Conservation (phyloP, 2,797 vertebrate species). For the Sebastes iracundus region DNA sequence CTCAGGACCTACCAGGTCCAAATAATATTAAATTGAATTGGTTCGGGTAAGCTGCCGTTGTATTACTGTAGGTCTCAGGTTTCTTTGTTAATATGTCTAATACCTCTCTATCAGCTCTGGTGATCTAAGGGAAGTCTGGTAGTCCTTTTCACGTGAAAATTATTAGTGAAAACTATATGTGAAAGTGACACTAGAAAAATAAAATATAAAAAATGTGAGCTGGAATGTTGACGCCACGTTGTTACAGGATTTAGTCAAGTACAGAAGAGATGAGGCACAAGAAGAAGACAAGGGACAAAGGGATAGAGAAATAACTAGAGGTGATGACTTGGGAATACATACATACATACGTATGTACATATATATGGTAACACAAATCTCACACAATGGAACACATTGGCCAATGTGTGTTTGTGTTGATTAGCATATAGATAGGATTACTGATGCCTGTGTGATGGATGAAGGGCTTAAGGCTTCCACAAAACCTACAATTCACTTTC, state of each 20-base stretch:
- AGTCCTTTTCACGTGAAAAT: neutral
- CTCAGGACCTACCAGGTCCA: neutral
- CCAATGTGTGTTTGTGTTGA: conserved; percentile 27
- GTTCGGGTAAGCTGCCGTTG: neutral
- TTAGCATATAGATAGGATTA: conserved; percentile 67
- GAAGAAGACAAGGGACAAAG: neutral
- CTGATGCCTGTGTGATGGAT: conserved; percentile 36
- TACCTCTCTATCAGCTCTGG: neutral
- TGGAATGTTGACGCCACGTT: neutral
- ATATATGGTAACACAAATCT: neutral
- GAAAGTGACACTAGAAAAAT: neutral
- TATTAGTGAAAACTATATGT: neutral
- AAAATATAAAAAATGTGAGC: neutral
- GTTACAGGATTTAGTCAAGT: neutral
- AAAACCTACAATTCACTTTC: conserved; percentile 14
- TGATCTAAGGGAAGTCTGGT: neutral
- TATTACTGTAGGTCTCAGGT: neutral
- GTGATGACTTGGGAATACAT: neutral
- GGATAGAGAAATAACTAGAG: neutral
- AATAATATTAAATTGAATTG: neutral
- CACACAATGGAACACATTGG: neutral
- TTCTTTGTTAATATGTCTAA: neutral
- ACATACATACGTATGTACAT: neutral
- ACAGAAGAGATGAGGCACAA: neutral
- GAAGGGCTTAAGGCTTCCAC: conserved; percentile 32